Percentiles rank a stretch among this genome's conserved stretches.
These are phyloP conservation scores for Hypsibius dujardini DNA, from an alignment of 1,140 invertebrate species.

Conservation along the genomic window DNA sequence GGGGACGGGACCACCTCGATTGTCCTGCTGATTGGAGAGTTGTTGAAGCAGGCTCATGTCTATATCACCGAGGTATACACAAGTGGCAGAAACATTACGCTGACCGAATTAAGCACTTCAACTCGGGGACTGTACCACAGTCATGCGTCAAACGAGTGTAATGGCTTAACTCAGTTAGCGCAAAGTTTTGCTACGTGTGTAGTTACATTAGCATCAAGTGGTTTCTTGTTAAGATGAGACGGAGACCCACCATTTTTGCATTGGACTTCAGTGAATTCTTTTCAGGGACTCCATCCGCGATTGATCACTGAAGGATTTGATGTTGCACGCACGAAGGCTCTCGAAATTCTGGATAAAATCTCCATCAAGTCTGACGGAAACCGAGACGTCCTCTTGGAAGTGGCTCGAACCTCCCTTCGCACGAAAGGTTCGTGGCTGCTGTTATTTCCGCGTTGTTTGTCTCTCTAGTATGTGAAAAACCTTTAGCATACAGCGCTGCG, in stretches of 20 bases:
- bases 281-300: conserved; percentile 70
- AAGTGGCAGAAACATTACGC: no score
- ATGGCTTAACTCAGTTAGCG: no score
- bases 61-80: conserved; percentile 76
- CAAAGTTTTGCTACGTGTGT: no score
- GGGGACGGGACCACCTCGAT: conserved; percentile 98
- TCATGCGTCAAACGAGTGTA: no score
- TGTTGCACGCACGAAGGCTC: conserved; percentile 60
- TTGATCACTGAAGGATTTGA: conserved; percentile 90
- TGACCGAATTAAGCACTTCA: no score
- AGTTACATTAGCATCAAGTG: no score
- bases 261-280: no score
- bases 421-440: conserved; percentile 45
- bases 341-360: conserved; percentile 70
- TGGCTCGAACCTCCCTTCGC: conserved; percentile 71
- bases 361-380: conserved; percentile 53
- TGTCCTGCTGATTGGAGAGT: conserved; percentile 86
- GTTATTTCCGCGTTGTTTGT: neutral
- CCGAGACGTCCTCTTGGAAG: conserved; percentile 56
- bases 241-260: no score
- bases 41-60: conserved; percentile 87
- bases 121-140: no score
- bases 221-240: no score
- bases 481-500: no score
- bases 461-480: no score